A percentile compares a stretch with the other conserved stretches of the same genome.
Evolutionary conservation across 2,888 invertebrate species (phyloP).

Genomic region (Panzeria rudis): DNA sequence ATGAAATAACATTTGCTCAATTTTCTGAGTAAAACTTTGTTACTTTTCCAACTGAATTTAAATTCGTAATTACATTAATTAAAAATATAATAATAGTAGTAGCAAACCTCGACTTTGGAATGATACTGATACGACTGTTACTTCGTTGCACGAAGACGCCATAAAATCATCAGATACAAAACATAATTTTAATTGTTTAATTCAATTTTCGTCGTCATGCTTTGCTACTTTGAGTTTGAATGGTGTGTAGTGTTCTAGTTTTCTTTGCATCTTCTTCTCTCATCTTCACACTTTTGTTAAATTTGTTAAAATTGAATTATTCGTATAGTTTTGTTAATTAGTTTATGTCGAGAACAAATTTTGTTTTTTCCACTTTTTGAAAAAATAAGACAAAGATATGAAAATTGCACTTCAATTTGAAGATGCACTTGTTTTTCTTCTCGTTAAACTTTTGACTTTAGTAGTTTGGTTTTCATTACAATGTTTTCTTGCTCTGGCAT

Average conservation of each 20-base stretch:
- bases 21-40: background rate
- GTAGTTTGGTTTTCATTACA: conserved; percentile 19
- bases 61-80: background rate
- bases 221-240: background rate
- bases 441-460: conserved; percentile 53
- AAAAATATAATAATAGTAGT: background rate
- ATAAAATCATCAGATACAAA: background rate
- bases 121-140: background rate
- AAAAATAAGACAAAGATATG: conserved; percentile 30
- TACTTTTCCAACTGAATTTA: background rate
- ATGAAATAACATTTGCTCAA: background rate
- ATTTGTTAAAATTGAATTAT: conserved; percentile 72
- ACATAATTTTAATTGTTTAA: background rate
- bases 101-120: background rate
- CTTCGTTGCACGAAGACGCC: background rate
- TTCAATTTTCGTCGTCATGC: background rate
- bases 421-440: conserved; percentile 39
- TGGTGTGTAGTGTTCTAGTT: conserved; percentile 35
- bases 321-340: conserved; percentile 74
- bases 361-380: conserved; percentile 14
- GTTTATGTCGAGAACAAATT: conserved; percentile 67
- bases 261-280: conserved; percentile 11
- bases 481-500: conserved; percentile 17
- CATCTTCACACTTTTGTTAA: conserved; percentile 62
- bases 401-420: conserved; percentile 55